Conservation (phyloP, 2,113 vertebrate species). For the Calidris pygmaea region DNA sequence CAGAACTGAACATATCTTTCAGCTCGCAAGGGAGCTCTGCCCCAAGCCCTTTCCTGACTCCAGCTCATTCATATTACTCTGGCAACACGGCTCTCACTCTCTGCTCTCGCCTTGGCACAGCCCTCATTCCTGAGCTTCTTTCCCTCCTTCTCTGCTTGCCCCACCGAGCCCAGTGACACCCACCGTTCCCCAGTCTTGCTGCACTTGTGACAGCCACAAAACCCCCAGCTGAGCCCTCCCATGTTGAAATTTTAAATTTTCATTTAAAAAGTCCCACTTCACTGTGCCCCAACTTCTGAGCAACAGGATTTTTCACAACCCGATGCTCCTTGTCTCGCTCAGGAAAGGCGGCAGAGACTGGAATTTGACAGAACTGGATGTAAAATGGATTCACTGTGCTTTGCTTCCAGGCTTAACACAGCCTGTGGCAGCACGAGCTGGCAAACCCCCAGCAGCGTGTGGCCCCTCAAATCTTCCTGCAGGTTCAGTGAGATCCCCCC, state of each 20-base stretch:
- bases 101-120: conserved; percentile 37
- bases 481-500: not conserved
- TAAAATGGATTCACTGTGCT: not conserved
- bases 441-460: fast-evolving
- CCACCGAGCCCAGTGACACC: not conserved
- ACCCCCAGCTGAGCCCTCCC: not conserved
- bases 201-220: not conserved
- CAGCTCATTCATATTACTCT: not conserved
- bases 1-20: not conserved
- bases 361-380: not conserved
- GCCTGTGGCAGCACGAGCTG: not conserved
- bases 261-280: not conserved
- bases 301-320: not conserved
- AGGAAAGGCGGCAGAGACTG: not conserved
- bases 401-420: not conserved
- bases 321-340: not conserved
- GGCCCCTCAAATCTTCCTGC: not conserved
- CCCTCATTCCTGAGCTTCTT: conserved; percentile 19
- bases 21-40: not conserved
- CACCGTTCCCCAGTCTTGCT: not conserved
- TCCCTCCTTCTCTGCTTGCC: not conserved
- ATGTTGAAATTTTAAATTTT: not conserved
- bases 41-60: not conserved
- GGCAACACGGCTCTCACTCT: conserved; percentile 22
- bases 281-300: not conserved